phyloP scores from a whole-genome alignment of 2,888 invertebrate genomes.

The Macrosiphum euphorbiae region DNA sequence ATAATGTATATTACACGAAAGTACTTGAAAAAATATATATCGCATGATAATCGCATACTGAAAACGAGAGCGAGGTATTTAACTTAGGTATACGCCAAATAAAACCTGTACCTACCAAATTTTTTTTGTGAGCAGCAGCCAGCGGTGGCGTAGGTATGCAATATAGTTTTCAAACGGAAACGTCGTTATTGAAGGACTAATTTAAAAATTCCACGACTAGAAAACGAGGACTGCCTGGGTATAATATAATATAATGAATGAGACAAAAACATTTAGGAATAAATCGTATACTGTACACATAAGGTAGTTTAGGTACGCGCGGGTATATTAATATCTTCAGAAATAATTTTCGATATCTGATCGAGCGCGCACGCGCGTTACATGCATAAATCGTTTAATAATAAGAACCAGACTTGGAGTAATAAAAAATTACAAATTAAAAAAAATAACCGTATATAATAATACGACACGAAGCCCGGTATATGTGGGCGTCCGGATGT shows the following conservation, averaged over 20 bases:
- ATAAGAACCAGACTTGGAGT: neutral
- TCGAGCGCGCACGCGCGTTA: neutral
- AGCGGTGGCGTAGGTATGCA: neutral
- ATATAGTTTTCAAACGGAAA: constrained; percentile 2
- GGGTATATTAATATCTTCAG: neutral
- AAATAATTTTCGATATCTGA: constrained; percentile 25
- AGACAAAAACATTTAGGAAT: neutral
- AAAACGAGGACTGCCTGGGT: neutral
- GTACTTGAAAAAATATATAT: neutral
- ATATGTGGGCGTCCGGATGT: constrained; percentile 41
- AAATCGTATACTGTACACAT: neutral
- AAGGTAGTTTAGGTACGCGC: neutral
- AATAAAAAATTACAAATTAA: constrained; percentile 10
- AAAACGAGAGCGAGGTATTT: constrained; percentile 44
- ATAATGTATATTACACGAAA: neutral
- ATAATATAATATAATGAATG: neutral
- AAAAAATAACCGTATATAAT: constrained; percentile 21
- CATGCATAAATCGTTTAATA: constrained; percentile 3
- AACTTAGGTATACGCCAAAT: neutral
- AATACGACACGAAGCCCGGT: neutral
- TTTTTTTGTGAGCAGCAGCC: constrained; percentile 2
- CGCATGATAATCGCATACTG: constrained; percentile 18
- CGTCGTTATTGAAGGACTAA: neutral
- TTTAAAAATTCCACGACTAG: constrained; percentile 21
- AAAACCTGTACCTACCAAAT: constrained; percentile 19